Evolutionary conservation across 1,140 invertebrate species (phyloP), one percentile per base, ranked within the genome.

Genomic region (Philaenus spumarius): DNA sequence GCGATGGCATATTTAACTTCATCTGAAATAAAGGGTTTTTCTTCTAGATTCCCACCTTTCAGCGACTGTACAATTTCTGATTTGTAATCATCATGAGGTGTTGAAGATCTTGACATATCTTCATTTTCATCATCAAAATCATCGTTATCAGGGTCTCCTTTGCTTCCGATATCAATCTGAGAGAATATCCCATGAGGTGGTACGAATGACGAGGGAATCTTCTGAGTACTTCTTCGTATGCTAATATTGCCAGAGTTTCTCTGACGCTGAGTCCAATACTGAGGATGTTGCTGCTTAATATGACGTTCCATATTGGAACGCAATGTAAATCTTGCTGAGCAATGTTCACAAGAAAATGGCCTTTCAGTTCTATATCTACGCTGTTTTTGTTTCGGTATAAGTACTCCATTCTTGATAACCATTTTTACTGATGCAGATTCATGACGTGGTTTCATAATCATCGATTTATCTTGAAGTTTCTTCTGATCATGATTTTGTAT

Each of bases 301-400:
- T 96, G 93, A 1, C 92, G 75, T 71, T 95, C 92, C 90, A 95
- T 95, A 67, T 95, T 95, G 6, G 90, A 93, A 6, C 91, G 79
- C 0, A 95, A 71, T 0, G 92, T 95, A 66, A 96, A 96, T 46
- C 88, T 79, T 0, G 91, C 90, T 0, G 88, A 85, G 68, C 93
- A 95, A 64, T 92, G 87, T 35, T 89, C 89, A 71, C 93, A 95
- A 1, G 84, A 84, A 67, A 93, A 94, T 0, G 91, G 91, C 19
- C 91, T 78, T 70, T 94, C 91, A n/a, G 91, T 95, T 50, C 92
- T 79, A 67, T 94, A 95, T 43, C 91, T 79, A 24, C 90, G 75
- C 69, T 94, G 92, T 67, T 95, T 95, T 60, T 93, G 90, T 65
- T 93, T 93, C 0, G 88, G 89, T 81, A 93, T 90, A 0, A 93